phyloP scores from a whole-genome alignment of 2,113 vertebrate species.

The Peromyscus polionotus region DNA sequence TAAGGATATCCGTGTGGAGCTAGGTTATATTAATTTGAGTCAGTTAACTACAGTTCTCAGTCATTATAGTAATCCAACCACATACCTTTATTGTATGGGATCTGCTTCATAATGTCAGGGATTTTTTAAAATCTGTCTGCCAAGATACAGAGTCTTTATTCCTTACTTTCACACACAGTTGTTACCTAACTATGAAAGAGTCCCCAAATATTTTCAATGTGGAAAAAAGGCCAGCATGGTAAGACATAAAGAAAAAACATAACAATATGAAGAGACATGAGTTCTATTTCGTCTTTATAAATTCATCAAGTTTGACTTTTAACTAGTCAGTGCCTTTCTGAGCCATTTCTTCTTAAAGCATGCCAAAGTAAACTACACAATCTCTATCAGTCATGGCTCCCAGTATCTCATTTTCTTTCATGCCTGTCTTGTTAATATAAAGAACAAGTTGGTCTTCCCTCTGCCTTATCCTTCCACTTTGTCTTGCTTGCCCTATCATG shows the following conservation, averaged over 20 bases:
- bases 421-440: not conserved
- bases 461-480: not conserved
- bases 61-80: constrained; percentile 1
- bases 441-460: not conserved
- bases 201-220: constrained; percentile 6
- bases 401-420: not conserved
- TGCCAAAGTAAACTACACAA: not conserved
- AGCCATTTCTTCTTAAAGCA: not conserved
- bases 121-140: not conserved
- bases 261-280: not conserved
- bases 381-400: not conserved
- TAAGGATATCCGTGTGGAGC: constrained; percentile 34
- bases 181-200: not conserved
- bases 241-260: constrained; percentile 32
- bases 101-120: constrained; percentile 22
- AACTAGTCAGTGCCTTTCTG: not conserved
- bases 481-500: not conserved
- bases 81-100: not conserved
- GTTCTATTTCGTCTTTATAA: not conserved
- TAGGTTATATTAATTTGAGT: constrained; percentile 50
- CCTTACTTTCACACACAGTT: not conserved
- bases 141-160: not conserved
- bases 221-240: not conserved
- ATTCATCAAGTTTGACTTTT: not conserved
- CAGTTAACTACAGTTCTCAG: not conserved